phyloP scores from a whole-genome alignment of 2,888 invertebrate genomes.

The Meiosimyza platycephala region DNA sequence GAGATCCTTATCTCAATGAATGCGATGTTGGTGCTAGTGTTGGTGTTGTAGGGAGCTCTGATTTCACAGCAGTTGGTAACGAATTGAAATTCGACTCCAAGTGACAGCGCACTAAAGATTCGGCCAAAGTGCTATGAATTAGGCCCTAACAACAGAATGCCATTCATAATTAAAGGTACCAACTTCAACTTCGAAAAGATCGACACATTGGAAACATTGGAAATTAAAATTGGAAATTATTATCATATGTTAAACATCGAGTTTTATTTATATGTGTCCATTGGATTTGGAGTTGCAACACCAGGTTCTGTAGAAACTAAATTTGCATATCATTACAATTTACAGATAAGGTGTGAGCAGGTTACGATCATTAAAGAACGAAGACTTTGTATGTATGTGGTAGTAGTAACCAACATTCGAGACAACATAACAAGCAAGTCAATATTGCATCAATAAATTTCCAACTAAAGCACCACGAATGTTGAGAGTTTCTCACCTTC shows the following conservation, averaged over 20 bases:
- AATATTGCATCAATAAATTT: conserved; percentile 41
- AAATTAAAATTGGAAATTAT: conserved; percentile 34
- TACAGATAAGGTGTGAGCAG: conserved; percentile 22
- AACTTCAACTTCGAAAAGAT: neutral
- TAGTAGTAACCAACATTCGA: neutral
- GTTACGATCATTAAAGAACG: neutral
- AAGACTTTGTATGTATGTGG: too few relatives aligned
- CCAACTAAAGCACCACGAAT: conserved; percentile 36
- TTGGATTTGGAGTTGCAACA: neutral
- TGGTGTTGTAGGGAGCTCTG: conserved; percentile 44
- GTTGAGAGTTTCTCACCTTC: conserved; percentile 54
- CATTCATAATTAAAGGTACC: conserved; percentile 37
- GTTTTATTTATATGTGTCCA: conserved; percentile 18
- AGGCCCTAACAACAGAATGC: conserved; percentile 23
- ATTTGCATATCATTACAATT: conserved; percentile 20
- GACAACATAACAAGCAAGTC: conserved; percentile 15
- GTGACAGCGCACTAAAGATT: conserved; percentile 30
- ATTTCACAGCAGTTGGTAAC: conserved; percentile 49
- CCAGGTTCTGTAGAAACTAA: neutral
- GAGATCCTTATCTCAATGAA: conserved; percentile 22
- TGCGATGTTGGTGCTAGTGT: neutral
- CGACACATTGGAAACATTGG: neutral
- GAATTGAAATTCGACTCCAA: conserved; percentile 31
- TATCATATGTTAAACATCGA: conserved; percentile 17
- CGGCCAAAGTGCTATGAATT: conserved; percentile 30